These are phyloP conservation scores for Drosophila pachea DNA, from an alignment of 1,140 invertebrate genomes.

Conservation along the genomic window DNA sequence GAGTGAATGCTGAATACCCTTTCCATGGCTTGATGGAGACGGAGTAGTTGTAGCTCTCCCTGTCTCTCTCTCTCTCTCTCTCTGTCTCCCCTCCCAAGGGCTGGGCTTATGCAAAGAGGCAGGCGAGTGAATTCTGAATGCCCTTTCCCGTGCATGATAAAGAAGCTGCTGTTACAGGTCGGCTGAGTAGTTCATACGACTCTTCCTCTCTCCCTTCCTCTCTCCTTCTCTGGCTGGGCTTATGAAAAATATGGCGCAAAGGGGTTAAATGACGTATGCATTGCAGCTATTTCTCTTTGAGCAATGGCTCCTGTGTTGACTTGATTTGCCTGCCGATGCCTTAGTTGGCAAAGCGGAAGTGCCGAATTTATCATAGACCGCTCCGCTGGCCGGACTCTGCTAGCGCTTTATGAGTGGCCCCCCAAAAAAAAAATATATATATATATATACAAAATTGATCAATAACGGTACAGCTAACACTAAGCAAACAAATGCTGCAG, in stretches of 20 bases:
- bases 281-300: conserved; percentile 67
- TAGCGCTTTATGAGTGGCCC: conserved; percentile 60
- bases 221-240: conserved; percentile 41
- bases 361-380: conserved; percentile 62
- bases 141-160: too few species aligned
- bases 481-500: conserved; percentile 53
- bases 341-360: conserved; percentile 67
- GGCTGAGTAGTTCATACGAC: too few species aligned
- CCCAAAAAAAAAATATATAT: conserved; percentile 49
- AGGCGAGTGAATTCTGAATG: too few species aligned
- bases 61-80: background rate
- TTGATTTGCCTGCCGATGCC: conserved; percentile 70
- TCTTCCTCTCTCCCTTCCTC: too few species aligned
- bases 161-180: too few species aligned
- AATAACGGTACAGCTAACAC: conserved; percentile 43
- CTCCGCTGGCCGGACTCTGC: conserved; percentile 33
- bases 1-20: conserved; percentile 3
- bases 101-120: too few species aligned
- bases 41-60: too few species aligned
- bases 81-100: too few species aligned
- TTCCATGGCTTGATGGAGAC: background rate
- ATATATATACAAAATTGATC: conserved; percentile 56
- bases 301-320: background rate
- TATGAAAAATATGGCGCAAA: conserved; percentile 77
- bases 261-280: conserved; percentile 77